Percentiles rank a stretch among this genome's conserved stretches.
Evolutionary conservation across 2,888 invertebrate genomes (phyloP).

Genomic region (Luperina testacea): DNA sequence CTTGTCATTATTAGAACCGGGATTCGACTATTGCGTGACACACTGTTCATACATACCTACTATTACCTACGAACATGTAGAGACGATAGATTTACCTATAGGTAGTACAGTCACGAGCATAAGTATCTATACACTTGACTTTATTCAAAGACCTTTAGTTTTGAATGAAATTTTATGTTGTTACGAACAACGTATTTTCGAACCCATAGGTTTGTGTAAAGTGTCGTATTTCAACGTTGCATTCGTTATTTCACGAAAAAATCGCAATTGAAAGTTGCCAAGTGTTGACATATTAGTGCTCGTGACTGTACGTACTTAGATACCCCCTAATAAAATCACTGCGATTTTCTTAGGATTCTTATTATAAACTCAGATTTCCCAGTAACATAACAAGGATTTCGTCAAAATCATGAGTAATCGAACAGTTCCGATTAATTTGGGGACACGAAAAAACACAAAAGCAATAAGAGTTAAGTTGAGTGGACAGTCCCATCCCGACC

Average conservation of each 20-base stretch:
- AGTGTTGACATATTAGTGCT: too few relatives aligned
- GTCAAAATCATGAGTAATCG: not conserved
- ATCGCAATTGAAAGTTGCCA: too few relatives aligned
- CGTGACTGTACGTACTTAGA: not conserved
- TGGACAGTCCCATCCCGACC: slow-evolving; percentile 74
- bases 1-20: slow-evolving; percentile 25
- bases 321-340: not conserved
- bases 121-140: too few relatives aligned
- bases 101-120: not conserved
- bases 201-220: too few relatives aligned
- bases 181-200: too few relatives aligned
- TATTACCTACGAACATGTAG: not conserved
- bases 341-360: not conserved
- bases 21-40: slow-evolving; percentile 35
- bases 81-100: not conserved
- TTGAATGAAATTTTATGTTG: too few relatives aligned
- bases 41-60: slow-evolving; percentile 4
- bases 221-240: too few relatives aligned
- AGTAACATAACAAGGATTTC: not conserved
- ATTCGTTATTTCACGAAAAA: too few relatives aligned
- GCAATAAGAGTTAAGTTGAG: slow-evolving; percentile 46
- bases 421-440: slow-evolving; percentile 22
- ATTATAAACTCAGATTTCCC: not conserved
- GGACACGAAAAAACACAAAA: slow-evolving; percentile 34
- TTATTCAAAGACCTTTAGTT: too few relatives aligned